phyloP scores from a whole-genome alignment of 2,113 vertebrate genomes.

The Pachypanchax playfairii region DNA sequence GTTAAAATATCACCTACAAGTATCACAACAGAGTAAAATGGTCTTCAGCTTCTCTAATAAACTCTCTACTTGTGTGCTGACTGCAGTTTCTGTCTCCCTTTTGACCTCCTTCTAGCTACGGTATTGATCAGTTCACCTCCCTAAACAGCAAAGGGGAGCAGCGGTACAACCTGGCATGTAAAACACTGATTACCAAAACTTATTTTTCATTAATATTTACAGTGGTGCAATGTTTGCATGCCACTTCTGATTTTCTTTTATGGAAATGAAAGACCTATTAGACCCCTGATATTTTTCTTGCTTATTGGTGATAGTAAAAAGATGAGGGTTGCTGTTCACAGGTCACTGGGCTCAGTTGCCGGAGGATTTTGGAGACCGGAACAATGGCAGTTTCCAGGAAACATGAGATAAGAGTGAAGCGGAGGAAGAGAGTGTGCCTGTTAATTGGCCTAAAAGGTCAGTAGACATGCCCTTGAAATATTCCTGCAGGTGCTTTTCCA shows the following conservation, averaged over 20 bases:
- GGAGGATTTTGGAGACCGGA: slow-evolving; percentile 17
- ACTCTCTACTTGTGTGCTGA: background rate
- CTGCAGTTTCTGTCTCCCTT: background rate
- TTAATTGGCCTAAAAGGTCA: slow-evolving; percentile 37
- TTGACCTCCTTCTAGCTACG: too few species aligned
- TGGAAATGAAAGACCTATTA: background rate
- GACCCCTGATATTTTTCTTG: background rate
- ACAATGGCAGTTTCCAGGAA: slow-evolving; percentile 28
- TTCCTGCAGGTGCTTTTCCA: slow-evolving; percentile 14
- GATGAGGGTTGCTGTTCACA: slow-evolving; percentile 6
- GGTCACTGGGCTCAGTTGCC: slow-evolving; percentile 13
- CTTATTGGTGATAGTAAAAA: slow-evolving; percentile 14
- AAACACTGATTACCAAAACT: background rate
- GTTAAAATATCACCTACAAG: slow-evolving; percentile 1
- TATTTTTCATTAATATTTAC: background rate
- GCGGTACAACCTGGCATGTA: too few species aligned
- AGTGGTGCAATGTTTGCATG: slow-evolving; percentile 1
- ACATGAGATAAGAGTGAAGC: slow-evolving; percentile 29
- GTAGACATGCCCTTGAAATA: slow-evolving; percentile 26
- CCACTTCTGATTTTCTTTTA: background rate
- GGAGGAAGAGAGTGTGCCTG: slow-evolving; percentile 1
- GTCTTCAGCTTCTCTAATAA: too few species aligned
- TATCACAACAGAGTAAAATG: background rate
- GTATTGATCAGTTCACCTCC: too few species aligned
- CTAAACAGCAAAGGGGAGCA: too few species aligned